These are phyloP conservation scores for Cartodere bifasciata DNA, from an alignment of 2,888 invertebrate genomes.

Conservation along the genomic window DNA sequence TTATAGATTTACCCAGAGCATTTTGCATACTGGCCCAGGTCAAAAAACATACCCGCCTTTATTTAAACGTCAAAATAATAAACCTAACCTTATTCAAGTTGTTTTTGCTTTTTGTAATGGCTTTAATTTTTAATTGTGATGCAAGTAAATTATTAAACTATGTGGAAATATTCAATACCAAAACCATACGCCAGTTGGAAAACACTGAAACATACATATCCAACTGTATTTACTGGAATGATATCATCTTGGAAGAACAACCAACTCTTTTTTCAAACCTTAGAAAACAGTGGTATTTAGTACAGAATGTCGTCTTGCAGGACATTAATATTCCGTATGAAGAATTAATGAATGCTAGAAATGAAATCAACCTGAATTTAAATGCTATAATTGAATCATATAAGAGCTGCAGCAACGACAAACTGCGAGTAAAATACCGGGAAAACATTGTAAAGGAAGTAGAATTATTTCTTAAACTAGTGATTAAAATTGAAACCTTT, in stretches of 20 bases:
- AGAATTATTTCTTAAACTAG: slow-evolving; percentile 11
- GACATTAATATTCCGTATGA: slow-evolving; percentile 15
- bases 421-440: slow-evolving; percentile 13
- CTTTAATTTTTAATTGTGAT: too few relatives aligned
- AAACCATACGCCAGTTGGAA: too few relatives aligned
- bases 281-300: slow-evolving; percentile 22
- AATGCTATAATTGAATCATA: slow-evolving; percentile 16
- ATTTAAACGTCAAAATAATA: too few relatives aligned
- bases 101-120: too few relatives aligned
- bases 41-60: too few relatives aligned
- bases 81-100: too few relatives aligned
- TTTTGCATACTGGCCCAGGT: too few relatives aligned
- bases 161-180: too few relatives aligned
- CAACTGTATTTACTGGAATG: too few relatives aligned
- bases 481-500: slow-evolving; percentile 15
- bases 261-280: slow-evolving; percentile 14
- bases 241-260: slow-evolving; percentile 12
- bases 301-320: slow-evolving; percentile 23
- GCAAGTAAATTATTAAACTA: too few relatives aligned
- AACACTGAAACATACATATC: too few relatives aligned
- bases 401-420: slow-evolving; percentile 11
- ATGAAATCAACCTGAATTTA: slow-evolving; percentile 20
- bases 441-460: slow-evolving; percentile 13
- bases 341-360: slow-evolving; percentile 16
- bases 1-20: too few relatives aligned